These are phyloP conservation scores for Agrenia bidenticulata DNA, from an alignment of 2,888 invertebrate genomes.

Conservation along the genomic window DNA sequence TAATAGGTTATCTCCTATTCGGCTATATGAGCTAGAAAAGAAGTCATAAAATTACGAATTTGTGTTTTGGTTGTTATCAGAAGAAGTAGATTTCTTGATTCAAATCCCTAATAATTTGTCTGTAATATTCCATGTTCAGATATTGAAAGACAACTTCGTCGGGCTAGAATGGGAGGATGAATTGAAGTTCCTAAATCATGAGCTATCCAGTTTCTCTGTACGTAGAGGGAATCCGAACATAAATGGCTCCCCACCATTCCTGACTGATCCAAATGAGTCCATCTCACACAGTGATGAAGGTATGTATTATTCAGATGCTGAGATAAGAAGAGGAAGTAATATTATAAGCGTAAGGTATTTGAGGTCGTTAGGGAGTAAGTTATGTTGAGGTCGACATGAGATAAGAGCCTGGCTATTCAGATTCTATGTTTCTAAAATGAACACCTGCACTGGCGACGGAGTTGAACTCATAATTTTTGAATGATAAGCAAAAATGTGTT, in stretches of 20 bases:
- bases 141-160: neutral
- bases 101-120: too few relatives aligned
- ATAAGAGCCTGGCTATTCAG: neutral
- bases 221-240: neutral
- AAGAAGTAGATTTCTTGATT: too few relatives aligned
- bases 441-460: neutral
- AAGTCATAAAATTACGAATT: too few relatives aligned
- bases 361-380: neutral
- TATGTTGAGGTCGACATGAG: neutral
- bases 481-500: neutral
- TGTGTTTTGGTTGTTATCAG: too few relatives aligned
- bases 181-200: neutral
- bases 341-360: too few relatives aligned
- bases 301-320: neutral
- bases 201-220: neutral
- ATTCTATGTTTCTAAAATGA: neutral
- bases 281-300: slow-evolving; percentile 6
- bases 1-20: too few relatives aligned
- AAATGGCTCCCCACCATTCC: neutral
- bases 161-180: slow-evolving; percentile 8
- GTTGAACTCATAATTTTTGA: neutral
- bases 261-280: slow-evolving; percentile 9
- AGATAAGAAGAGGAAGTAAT: too few relatives aligned
- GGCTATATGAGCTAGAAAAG: too few relatives aligned
- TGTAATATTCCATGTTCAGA: neutral